These are phyloP conservation scores for Psococerastis gibbosa DNA, from an alignment of 2,888 invertebrate species.

Conservation along the genomic window DNA sequence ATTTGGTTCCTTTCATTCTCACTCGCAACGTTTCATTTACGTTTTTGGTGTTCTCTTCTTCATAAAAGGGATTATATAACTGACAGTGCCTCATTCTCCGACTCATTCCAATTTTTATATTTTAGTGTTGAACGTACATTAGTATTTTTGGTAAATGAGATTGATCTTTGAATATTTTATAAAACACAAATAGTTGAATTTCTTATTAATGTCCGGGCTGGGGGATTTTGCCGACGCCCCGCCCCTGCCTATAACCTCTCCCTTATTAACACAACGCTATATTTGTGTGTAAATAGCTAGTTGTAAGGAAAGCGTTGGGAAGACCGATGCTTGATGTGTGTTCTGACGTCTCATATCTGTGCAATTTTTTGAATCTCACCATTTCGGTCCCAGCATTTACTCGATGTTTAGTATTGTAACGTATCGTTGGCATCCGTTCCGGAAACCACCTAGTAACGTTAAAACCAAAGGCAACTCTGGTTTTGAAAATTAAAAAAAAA, in stretches of 20 bases:
- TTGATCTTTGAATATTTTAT: slow-evolving; percentile 10
- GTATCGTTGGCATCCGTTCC: neutral
- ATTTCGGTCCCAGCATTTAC: neutral
- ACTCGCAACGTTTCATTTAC: neutral
- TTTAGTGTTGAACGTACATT: slow-evolving; percentile 6
- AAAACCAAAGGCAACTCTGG: neutral
- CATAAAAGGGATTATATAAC: neutral
- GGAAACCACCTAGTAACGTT: too few relatives aligned
- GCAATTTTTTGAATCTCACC: neutral
- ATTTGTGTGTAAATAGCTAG: too few relatives aligned
- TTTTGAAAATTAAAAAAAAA: neutral
- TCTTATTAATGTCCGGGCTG: neutral
- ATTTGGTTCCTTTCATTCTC: neutral
- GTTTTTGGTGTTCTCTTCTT: slow-evolving; percentile 4
- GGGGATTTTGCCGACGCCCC: too few relatives aligned
- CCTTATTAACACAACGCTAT: too few relatives aligned
- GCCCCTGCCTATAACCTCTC: neutral
- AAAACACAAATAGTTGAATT: slow-evolving; percentile 4
- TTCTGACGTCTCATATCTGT: neutral
- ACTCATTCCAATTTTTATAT: slow-evolving; percentile 10
- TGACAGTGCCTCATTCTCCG: slow-evolving; percentile 9
- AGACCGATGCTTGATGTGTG: too few relatives aligned
- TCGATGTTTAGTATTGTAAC: neutral
- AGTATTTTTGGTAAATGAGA: slow-evolving; percentile 10
- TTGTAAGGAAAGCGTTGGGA: too few relatives aligned